Base-by-base conservation (phyloP, 2,888 invertebrate species). In the Drosophila meridionalis region DNA sequence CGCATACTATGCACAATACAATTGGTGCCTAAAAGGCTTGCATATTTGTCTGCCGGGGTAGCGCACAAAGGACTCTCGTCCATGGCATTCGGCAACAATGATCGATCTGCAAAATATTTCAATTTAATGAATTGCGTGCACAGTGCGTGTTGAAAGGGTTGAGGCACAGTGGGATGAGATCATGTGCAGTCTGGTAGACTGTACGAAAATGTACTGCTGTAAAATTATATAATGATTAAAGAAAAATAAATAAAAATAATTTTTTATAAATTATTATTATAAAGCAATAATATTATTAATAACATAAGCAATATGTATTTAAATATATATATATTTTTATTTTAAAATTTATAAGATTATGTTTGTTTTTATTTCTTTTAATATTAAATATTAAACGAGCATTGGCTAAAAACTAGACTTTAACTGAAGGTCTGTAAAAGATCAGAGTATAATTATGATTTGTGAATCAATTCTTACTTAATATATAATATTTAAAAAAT, bases 81-180 rank as follows among this genome's bases (percentile, higher is more conserved):
- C 66, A 34, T 58, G 52, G 43, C 61, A 52, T 61, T 50, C 55
- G 52, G 57, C 72, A 73, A 71, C 79, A 83, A 82, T 91, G 92
- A 92, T 92, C 92, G 92, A 92, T 92, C 89, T 90, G 72, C 68
- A 78, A 88, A 89, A 84, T 86, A 90, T 89, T 90, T 89, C 89
- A 85, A 80, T 89, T 91, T 90, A 90, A 90, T 91, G 90, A 90
- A 91, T 88, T 85, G 90, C 80, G 82, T 76, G 75, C 76, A 68
- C 79, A 58, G 78, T 68, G 82, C 76, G 83, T 69, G 78, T 30
- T 55, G 60, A 69, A 90, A 85, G 90, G 85, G 85, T 90, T 90
- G 55, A 73, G 69, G 66, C 63, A 78, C 78, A 70, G 74, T 77
- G 78, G 63, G 6, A 14, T 20, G 26, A 53, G 38, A 20, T 34